Evolutionary conservation across 2,888 invertebrate species (phyloP).

Genomic region (Cephus pygmeus): DNA sequence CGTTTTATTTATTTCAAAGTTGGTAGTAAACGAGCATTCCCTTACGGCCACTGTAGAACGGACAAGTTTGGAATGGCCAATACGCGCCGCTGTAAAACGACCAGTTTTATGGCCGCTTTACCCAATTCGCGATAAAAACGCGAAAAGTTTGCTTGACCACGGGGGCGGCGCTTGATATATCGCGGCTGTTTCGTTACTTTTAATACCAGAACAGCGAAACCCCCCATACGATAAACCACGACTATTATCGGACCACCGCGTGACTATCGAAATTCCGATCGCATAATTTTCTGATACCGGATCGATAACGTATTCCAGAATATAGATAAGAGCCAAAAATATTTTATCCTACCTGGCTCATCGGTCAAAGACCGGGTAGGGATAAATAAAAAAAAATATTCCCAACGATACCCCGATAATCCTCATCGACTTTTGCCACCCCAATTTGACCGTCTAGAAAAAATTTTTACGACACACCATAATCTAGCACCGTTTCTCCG

Average conservation of each 20-base stretch:
- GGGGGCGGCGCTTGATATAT: conserved; percentile 12
- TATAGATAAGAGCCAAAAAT: no score
- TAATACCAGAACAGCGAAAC: conserved; percentile 16
- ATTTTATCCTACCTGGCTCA: no score
- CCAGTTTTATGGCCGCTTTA: conserved; percentile 27
- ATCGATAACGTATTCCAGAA: no score
- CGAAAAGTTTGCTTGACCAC: conserved; percentile 26
- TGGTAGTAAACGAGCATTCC: no score
- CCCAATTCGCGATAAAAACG: conserved; percentile 25
- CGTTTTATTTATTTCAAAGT: conserved; percentile 26
- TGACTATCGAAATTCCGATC: conserved; percentile 23
- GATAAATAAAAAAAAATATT: no score
- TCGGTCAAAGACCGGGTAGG: no score
- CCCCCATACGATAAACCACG: conserved; percentile 44
- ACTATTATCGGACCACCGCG: conserved; percentile 48
- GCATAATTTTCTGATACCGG: no score
- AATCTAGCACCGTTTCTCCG: no score
- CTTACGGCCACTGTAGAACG: background rate
- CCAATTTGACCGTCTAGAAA: no score
- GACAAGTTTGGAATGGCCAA: background rate
- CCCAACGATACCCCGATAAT: no score
- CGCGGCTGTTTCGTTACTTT: conserved; percentile 25
- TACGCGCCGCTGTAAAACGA: conserved; percentile 10
- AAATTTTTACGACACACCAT: no score
- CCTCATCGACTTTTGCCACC: no score